phyloP scores from a whole-genome alignment of 2,113 vertebrate species.

The Vicugna pacos region DNA sequence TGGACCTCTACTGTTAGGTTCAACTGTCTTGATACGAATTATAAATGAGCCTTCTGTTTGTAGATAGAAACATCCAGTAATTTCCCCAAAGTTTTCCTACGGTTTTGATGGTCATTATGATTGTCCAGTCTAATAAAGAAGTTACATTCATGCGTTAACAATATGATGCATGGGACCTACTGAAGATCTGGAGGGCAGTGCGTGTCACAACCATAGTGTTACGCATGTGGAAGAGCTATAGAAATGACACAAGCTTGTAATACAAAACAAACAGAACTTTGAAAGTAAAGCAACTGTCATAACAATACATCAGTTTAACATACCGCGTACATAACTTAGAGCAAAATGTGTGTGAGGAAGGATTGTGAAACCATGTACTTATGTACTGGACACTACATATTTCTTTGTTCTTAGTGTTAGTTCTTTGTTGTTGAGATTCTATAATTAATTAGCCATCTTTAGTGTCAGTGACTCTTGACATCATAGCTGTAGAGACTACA shows the following conservation, averaged over 20 bases:
- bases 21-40: not conserved
- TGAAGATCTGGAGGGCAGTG: slow-evolving; percentile 54
- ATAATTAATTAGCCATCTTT: not conserved
- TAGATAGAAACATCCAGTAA: not conserved
- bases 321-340: not conserved
- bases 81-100: slow-evolving; percentile 37
- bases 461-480: not conserved
- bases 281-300: slow-evolving; percentile 54
- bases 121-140: slow-evolving; percentile 52
- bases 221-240: not conserved
- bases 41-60: not conserved
- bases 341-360: not conserved
- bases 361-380: not conserved
- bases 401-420: not conserved
- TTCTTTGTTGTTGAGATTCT: not conserved
- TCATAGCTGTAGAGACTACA: not conserved
- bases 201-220: not conserved
- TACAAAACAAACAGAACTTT: slow-evolving; percentile 62
- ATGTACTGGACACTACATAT: not conserved
- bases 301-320: not conserved
- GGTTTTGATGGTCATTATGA: slow-evolving; percentile 44
- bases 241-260: slow-evolving; percentile 64
- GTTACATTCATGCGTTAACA: slow-evolving; percentile 58
- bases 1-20: not conserved
- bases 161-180: slow-evolving; percentile 6